A percentile compares a stretch with the other conserved stretches of the same genome.
phyloP scores from a whole-genome alignment of 2,888 invertebrate species.

The Drymonia ruficornis region DNA sequence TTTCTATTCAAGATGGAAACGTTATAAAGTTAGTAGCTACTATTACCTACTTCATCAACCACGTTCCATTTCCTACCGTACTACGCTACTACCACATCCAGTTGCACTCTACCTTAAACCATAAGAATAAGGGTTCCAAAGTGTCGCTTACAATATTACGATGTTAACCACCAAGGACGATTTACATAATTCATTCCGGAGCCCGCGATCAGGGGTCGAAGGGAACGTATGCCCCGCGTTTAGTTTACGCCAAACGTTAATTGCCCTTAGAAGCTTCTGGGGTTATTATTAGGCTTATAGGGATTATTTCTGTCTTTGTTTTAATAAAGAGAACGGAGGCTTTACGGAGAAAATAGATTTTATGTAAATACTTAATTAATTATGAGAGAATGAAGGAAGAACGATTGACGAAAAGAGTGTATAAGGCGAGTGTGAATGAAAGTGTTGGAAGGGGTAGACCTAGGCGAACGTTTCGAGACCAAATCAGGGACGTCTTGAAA shows the following conservation, averaged over 20 bases:
- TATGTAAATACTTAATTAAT: too few species aligned
- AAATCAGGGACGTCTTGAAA: too few species aligned
- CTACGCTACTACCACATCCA: slow-evolving; percentile 34
- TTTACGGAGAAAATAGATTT: background rate
- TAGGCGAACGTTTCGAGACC: too few species aligned
- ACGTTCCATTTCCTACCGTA: too few species aligned
- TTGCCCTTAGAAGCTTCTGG: slow-evolving; percentile 51
- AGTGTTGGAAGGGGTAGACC: too few species aligned
- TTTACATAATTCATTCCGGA: slow-evolving; percentile 80
- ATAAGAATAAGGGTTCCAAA: slow-evolving; percentile 52
- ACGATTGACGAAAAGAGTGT: too few species aligned
- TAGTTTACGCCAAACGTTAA: slow-evolving; percentile 57
- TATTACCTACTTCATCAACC: too few species aligned
- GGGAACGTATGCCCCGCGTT: slow-evolving; percentile 63
- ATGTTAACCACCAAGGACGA: slow-evolving; percentile 79
- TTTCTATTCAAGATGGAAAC: too few species aligned
- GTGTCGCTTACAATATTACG: slow-evolving; percentile 83
- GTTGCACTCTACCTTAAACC: slow-evolving; percentile 22
- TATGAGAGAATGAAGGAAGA: too few species aligned
- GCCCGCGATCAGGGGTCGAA: slow-evolving; percentile 28
- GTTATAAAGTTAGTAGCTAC: too few species aligned
- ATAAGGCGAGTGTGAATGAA: too few species aligned
- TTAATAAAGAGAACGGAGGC: background rate
- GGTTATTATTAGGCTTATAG: slow-evolving; percentile 13
- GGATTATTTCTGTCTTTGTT: slow-evolving; percentile 1